phyloP scores from a whole-genome alignment of 1,140 invertebrate genomes.

The Cherax quadricarinatus region DNA sequence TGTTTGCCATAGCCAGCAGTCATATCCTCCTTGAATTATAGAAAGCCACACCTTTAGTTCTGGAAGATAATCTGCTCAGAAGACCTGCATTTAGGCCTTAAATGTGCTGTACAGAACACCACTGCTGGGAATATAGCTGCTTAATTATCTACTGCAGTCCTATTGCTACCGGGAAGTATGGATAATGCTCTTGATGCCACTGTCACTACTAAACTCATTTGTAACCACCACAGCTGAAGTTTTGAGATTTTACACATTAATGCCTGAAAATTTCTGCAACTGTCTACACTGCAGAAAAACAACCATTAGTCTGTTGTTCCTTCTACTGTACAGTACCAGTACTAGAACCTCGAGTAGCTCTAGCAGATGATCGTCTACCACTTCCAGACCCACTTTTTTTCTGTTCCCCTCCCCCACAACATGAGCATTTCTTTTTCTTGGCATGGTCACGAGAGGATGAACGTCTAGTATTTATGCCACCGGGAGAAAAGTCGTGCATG shows the following conservation, averaged over 20 bases:
- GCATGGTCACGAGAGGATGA: conserved; percentile 79
- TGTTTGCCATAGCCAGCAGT: conserved; percentile 37
- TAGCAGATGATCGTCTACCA: conserved; percentile 39
- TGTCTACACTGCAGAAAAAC: conserved; percentile 33
- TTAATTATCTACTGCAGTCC: conserved; percentile 52
- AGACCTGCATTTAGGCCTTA: conserved; percentile 27
- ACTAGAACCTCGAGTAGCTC: conserved; percentile 49
- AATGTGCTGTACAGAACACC: conserved; percentile 36
- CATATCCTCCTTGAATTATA: conserved; percentile 34
- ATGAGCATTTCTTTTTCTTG: conserved; percentile 79
- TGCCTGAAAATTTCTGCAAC: conserved; percentile 12
- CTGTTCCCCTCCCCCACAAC: conserved; percentile 76
- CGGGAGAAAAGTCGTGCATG: conserved; percentile 52
- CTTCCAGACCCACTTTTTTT: conserved; percentile 49
- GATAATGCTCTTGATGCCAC: conserved; percentile 37
- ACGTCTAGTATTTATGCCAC: conserved; percentile 76
- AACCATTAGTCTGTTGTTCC: conserved; percentile 14
- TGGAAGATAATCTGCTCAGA: conserved; percentile 29
- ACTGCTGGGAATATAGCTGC: conserved; percentile 18
- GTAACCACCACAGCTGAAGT: not conserved
- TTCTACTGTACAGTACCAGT: conserved; percentile 45
- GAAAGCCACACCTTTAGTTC: conserved; percentile 16
- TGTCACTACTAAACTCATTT: conserved; percentile 17
- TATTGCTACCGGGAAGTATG: conserved; percentile 37
- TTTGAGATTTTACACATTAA: conserved; percentile 8